These are phyloP conservation scores for Nibea albiflora DNA, from an alignment of 2,113 vertebrate species.

Conservation along the genomic window DNA sequence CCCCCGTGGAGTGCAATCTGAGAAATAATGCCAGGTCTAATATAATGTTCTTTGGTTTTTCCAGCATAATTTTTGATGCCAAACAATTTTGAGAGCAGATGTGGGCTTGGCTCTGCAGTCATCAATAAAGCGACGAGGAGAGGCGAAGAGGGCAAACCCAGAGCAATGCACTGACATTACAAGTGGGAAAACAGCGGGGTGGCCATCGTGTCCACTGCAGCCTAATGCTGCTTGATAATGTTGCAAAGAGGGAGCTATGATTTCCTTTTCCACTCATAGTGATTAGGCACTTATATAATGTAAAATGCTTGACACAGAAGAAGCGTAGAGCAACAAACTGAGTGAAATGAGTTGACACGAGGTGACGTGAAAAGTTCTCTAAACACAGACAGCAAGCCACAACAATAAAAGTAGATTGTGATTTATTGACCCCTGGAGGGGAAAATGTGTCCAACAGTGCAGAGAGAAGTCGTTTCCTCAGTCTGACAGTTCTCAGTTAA, in stretches of 20 bases:
- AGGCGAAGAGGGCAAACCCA: slow-evolving; percentile 1
- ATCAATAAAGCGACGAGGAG: slow-evolving; percentile 5
- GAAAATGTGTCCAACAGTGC: neutral
- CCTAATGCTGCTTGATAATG: slow-evolving; percentile 19
- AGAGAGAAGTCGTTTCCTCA: slow-evolving; percentile 1
- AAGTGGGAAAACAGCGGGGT: slow-evolving; percentile 20
- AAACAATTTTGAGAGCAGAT: slow-evolving; percentile 39
- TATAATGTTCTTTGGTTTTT: neutral
- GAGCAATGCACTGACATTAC: slow-evolving; percentile 22
- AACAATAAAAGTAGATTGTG: slow-evolving; percentile 2
- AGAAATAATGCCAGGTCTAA: neutral
- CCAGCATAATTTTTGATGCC: slow-evolving; percentile 22
- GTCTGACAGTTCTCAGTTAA: neutral
- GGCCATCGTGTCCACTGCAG: slow-evolving; percentile 29
- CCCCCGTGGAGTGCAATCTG: neutral
- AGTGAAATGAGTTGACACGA: neutral
- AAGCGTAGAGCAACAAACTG: neutral
- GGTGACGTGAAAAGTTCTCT: neutral
- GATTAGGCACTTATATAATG: neutral
- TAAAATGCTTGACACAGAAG: neutral
- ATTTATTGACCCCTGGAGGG: neutral
- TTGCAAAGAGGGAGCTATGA: slow-evolving; percentile 2
- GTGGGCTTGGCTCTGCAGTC: neutral
- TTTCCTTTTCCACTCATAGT: slow-evolving; percentile 26
- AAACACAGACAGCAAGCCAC: neutral